These are phyloP conservation scores for Bellardia pandia DNA, from an alignment of 2,888 invertebrate species.

Conservation along the genomic window DNA sequence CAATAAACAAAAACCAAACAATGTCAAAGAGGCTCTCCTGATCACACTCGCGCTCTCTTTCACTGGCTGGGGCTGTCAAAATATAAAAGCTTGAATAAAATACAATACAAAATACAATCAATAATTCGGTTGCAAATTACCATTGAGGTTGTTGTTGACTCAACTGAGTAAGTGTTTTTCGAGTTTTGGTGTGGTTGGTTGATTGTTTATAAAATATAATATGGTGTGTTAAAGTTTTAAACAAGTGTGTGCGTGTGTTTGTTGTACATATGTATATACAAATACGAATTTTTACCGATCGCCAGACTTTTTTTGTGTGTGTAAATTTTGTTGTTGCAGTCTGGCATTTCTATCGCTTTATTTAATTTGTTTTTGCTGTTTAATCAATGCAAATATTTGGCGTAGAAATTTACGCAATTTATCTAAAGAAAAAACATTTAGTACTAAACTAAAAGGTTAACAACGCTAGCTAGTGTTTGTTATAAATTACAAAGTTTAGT, in stretches of 20 bases:
- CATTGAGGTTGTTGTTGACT: conserved; percentile 60
- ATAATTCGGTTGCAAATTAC: conserved; percentile 54
- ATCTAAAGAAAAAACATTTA: background rate
- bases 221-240: conserved; percentile 38
- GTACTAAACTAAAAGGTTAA: background rate
- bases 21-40: too few species aligned
- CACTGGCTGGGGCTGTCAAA: conserved; percentile 14
- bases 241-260: conserved; percentile 16
- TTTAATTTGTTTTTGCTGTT: background rate
- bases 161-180: conserved; percentile 40
- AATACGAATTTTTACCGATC: conserved; percentile 40
- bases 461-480: background rate
- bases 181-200: conserved; percentile 40
- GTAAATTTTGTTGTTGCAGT: conserved; percentile 26
- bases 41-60: background rate
- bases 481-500: background rate
- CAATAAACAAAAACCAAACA: too few species aligned
- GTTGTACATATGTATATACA: background rate
- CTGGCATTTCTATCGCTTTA: conserved; percentile 4
- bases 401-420: conserved; percentile 38
- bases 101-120: conserved; percentile 49
- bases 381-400: conserved; percentile 32
- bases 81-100: conserved; percentile 38
- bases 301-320: conserved; percentile 14
- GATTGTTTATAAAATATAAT: conserved; percentile 5